Base-by-base conservation (phyloP, 2,113 vertebrate species). In the Erythrocercus mccallii region DNA sequence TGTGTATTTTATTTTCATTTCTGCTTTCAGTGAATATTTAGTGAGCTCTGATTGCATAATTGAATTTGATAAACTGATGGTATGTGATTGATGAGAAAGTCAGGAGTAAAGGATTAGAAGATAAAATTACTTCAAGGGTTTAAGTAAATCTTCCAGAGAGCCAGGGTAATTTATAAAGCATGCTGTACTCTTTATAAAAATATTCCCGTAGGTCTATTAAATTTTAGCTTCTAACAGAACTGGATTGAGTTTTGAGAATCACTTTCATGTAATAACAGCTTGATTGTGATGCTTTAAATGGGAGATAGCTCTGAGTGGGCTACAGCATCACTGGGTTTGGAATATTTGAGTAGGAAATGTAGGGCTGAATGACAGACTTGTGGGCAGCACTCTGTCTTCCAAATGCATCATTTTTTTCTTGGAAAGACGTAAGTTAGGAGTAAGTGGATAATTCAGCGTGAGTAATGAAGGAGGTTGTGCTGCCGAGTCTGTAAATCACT, bases 61-160 rank as follows among this genome's bases (percentile, higher is more conserved):
- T 95, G 90, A 93, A 94, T 95, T 94, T 95, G 94, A 90, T 87
- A 97, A 96, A 94, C 53, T 77, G 95, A 90, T 93, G 88, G 54
- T 62, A 54, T 76, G 53, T 92, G 71, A 88, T 91, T 91, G 92
- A 92, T 94, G 90, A 92, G 86, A 79, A 93, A 94, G 86, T 91
- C 82, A 90, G 78, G 95, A 93, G 70, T 91, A 92, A 95, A 90
- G 84, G 90, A 95, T 94, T 79, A 93, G 60, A 61, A 66, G 78
- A 88, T 94, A 92, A 88, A 95, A 90, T 95, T 94, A 82, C 76
- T 96, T 92, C 37, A 85, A 85, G 78, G 37, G 56, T 85, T 96
- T 96, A 95, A 96, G 83, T 76, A 94, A 97, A 95, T 96, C 84
- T 96, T 95, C 56, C 80, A 86, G 89, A 84, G 88, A 90, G 91